Conservation (phyloP, 2,888 invertebrate genomes). For the Carterocephalus palaemon region DNA sequence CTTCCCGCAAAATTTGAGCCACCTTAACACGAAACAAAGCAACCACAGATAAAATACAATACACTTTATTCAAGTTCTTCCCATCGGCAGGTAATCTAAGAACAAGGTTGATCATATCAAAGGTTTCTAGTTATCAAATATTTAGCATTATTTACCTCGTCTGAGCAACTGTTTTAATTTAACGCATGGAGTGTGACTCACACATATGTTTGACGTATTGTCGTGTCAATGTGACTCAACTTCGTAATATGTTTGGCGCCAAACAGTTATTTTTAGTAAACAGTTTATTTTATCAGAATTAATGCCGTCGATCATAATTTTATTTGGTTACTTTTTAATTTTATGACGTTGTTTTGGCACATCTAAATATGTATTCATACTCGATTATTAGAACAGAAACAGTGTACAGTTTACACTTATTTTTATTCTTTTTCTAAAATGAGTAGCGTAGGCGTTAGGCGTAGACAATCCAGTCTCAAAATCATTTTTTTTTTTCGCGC, state of each 20-base stretch:
- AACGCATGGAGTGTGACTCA: conserved; percentile 50
- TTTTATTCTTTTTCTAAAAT: too few relatives aligned
- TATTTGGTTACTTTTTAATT: too few relatives aligned
- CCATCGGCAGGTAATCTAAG: background rate
- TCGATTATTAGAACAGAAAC: too few relatives aligned
- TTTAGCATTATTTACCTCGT: conserved; percentile 42
- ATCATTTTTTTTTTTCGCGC: too few relatives aligned
- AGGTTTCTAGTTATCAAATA: conserved; percentile 48
- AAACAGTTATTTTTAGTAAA: conserved; percentile 10
- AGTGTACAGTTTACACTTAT: too few relatives aligned
- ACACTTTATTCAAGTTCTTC: background rate
- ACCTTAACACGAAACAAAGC: background rate
- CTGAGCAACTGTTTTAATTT: too few relatives aligned
- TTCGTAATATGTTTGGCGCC: conserved; percentile 12
- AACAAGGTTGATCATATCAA: conserved; percentile 34
- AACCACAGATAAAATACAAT: conserved; percentile 6
- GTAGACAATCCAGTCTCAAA: too few relatives aligned
- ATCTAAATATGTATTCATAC: too few relatives aligned
- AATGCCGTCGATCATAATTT: too few relatives aligned
- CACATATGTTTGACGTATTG: conserved; percentile 21
- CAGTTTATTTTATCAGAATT: background rate
- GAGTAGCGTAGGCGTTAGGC: too few relatives aligned
- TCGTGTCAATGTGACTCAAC: conserved; percentile 30
- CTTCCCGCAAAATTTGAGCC: background rate
- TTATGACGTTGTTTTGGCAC: too few relatives aligned